Evolutionary conservation across 2,113 vertebrate genomes (phyloP).

Genomic region (Sula dactylatra): DNA sequence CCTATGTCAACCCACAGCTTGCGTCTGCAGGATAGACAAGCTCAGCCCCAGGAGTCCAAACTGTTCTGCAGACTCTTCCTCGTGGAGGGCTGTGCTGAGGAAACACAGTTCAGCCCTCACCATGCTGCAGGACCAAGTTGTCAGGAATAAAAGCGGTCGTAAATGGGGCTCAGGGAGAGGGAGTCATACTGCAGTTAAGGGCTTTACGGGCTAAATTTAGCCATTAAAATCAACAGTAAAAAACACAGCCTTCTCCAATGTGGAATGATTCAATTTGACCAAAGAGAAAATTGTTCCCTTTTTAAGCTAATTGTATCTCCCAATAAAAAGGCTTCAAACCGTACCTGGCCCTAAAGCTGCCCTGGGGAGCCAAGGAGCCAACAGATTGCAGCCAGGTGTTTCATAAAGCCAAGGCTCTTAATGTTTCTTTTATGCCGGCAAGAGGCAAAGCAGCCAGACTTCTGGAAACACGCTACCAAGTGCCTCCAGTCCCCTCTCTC

Average conservation of each 20-base stretch:
- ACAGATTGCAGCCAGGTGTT: background rate
- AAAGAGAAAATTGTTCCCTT: background rate
- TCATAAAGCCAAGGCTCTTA: background rate
- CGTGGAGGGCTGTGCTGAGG: background rate
- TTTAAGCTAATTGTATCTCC: background rate
- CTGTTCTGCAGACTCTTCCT: background rate
- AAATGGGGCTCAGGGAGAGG: background rate
- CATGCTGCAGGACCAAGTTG: background rate
- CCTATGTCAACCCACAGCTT: background rate
- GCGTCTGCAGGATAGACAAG: background rate
- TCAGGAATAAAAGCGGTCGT: background rate
- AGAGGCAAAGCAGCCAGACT: background rate
- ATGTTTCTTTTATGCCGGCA: background rate
- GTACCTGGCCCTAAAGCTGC: background rate
- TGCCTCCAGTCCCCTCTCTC: background rate
- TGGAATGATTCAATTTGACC: background rate
- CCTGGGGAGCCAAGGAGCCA: background rate
- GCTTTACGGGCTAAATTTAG: constrained; percentile 10
- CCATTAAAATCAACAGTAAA: background rate
- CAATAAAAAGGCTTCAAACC: background rate
- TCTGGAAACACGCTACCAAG: background rate
- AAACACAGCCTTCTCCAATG: background rate
- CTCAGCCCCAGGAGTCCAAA: background rate
- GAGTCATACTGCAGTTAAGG: background rate
- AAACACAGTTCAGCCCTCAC: rapidly evolving